phyloP scores from a whole-genome alignment of 2,888 invertebrate genomes.

The Idaea aversata region DNA sequence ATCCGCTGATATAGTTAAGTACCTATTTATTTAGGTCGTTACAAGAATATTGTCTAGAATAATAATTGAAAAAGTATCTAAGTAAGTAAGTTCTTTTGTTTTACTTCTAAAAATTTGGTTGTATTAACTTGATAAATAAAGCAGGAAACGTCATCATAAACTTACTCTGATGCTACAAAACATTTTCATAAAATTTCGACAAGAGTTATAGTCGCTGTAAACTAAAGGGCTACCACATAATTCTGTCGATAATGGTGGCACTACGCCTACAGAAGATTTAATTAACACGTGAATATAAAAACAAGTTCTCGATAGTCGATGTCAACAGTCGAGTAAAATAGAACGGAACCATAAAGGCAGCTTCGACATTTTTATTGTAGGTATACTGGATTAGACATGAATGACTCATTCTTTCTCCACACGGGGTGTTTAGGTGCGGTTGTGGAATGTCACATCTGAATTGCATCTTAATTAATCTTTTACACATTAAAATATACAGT shows the following conservation, averaged over 20 bases:
- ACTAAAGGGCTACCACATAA: constrained; percentile 73
- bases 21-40: background rate
- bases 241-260: constrained; percentile 70
- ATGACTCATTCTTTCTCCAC: constrained; percentile 62
- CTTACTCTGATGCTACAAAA: constrained; percentile 48
- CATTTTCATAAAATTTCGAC: constrained; percentile 60
- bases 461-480: constrained; percentile 31
- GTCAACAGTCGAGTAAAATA: constrained; percentile 65
- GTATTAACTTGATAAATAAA: background rate
- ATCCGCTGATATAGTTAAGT: background rate
- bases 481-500: constrained; percentile 7
- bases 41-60: background rate
- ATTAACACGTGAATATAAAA: constrained; percentile 71
- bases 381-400: constrained; percentile 57
- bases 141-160: constrained; percentile 39
- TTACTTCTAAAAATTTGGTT: background rate
- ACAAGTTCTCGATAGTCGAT: constrained; percentile 66
- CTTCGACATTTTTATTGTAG: constrained; percentile 60
- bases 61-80: background rate
- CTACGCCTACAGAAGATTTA: constrained; percentile 74
- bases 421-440: constrained; percentile 53
- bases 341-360: constrained; percentile 65
- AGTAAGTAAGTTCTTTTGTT: background rate
- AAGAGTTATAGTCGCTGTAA: constrained; percentile 64
- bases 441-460: constrained; percentile 40